These are phyloP conservation scores for Pterostichus madidus DNA, from an alignment of 2,888 invertebrate genomes.

Conservation along the genomic window DNA sequence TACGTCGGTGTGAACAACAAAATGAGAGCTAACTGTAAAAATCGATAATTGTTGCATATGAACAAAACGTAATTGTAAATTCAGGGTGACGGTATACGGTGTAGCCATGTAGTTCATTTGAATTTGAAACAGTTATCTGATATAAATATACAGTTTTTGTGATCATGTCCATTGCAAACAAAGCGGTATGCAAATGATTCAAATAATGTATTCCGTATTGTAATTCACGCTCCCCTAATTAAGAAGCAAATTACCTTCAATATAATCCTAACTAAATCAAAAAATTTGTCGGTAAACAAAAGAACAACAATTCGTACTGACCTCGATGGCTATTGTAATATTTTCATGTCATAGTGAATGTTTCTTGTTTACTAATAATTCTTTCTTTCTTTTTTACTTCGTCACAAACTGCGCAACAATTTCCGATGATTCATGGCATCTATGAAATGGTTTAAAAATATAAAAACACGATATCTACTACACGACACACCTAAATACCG, in stretches of 20 bases:
- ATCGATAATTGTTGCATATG: slow-evolving; percentile 6
- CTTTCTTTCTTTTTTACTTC: slow-evolving; percentile 44
- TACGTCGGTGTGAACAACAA: not conserved
- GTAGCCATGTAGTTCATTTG: slow-evolving; percentile 21
- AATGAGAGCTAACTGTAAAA: slow-evolving; percentile 16
- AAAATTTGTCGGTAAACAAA: slow-evolving; percentile 47
- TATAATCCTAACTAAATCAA: not conserved
- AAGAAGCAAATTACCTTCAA: slow-evolving; percentile 32
- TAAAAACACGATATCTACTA: slow-evolving; percentile 22
- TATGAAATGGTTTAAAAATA: slow-evolving; percentile 14
- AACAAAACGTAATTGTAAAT: slow-evolving; percentile 21
- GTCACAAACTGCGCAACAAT: slow-evolving; percentile 52
- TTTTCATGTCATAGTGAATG: slow-evolving; percentile 47
- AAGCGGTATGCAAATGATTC: slow-evolving; percentile 16
- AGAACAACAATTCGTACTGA: slow-evolving; percentile 19
- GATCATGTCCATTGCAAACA: slow-evolving; percentile 41
- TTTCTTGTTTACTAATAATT: slow-evolving; percentile 60
- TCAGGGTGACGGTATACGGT: slow-evolving; percentile 5
- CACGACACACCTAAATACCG: slow-evolving; percentile 44
- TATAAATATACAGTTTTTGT: slow-evolving; percentile 36
- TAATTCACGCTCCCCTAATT: slow-evolving; percentile 45
- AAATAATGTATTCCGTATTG: slow-evolving; percentile 5
- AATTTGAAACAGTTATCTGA: slow-evolving; percentile 52
- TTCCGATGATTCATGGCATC: slow-evolving; percentile 53
- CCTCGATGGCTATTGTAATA: slow-evolving; percentile 57